Conservation (phyloP, 2,888 invertebrate species). For the Trachelus tabidus region DNA sequence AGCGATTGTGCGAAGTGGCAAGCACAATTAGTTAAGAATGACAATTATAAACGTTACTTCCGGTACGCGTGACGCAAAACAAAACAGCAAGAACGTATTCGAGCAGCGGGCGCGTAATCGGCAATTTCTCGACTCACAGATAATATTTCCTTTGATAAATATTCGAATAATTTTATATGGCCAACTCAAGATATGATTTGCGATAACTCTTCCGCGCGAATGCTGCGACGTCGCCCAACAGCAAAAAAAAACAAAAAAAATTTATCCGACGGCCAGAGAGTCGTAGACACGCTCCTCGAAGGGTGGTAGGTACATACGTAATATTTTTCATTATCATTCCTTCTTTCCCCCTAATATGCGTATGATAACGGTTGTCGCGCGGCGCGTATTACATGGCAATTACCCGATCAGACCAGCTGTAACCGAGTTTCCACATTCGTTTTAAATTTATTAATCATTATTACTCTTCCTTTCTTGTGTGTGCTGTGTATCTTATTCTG, state of each 20-base stretch:
- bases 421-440: constrained; percentile 46
- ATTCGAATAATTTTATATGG: constrained; percentile 33
- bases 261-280: not conserved
- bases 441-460: not conserved
- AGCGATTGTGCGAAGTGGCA: constrained; percentile 12
- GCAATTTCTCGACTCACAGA: constrained; percentile 36
- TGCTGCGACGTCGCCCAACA: not conserved
- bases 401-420: constrained; percentile 60
- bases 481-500: not conserved
- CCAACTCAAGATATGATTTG: constrained; percentile 31
- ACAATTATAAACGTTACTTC: not conserved
- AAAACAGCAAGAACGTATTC: constrained; percentile 42
- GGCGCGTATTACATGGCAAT: constrained; percentile 28
- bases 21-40: constrained; percentile 1
- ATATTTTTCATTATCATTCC: not conserved
- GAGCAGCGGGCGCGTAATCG: constrained; percentile 47
- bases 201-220: not conserved
- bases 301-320: not conserved
- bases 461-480: not conserved
- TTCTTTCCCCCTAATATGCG: constrained; percentile 5
- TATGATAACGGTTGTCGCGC: not conserved
- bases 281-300: not conserved
- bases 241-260: not conserved
- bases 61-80: constrained; percentile 5
- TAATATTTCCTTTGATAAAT: not conserved